phyloP scores from a whole-genome alignment of 2,797 vertebrate genomes.

The Notamacropus eugenii region DNA sequence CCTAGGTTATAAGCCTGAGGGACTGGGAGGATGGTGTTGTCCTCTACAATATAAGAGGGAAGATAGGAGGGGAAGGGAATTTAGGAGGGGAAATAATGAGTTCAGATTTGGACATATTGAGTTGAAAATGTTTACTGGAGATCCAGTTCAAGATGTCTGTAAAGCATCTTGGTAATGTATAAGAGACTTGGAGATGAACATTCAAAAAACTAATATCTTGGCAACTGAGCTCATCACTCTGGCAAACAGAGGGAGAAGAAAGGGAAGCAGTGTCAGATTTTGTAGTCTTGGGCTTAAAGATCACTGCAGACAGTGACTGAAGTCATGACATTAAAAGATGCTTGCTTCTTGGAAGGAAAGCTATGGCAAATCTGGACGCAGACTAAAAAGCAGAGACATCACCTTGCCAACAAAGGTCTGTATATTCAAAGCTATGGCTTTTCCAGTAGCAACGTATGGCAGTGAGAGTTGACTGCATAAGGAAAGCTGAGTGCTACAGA shows the following conservation, averaged over 20 bases:
- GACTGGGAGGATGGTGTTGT: neutral
- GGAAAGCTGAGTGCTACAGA: neutral
- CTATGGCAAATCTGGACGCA: neutral
- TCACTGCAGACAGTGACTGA: neutral
- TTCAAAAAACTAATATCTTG: neutral
- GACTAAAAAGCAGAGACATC: neutral
- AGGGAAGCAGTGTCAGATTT: neutral
- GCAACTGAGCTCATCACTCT: neutral
- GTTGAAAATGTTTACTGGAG: neutral
- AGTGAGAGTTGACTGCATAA: neutral
- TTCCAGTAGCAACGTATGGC: neutral
- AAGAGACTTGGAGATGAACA: neutral
- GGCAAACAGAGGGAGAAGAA: neutral
- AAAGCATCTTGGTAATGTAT: neutral
- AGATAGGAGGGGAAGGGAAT: neutral
- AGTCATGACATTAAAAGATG: no score
- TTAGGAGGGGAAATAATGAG: neutral
- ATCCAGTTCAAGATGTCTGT: neutral
- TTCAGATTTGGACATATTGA: neutral
- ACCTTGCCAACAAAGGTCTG: neutral
- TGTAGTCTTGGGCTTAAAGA: neutral
- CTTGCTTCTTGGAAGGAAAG: no score
- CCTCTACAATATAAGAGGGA: neutral
- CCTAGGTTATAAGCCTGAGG: neutral
- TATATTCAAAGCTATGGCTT: neutral